Percentiles rank a stretch among this genome's conserved stretches.
phyloP scores from a whole-genome alignment of 2,888 invertebrate genomes.

The Acronicta aceris region DNA sequence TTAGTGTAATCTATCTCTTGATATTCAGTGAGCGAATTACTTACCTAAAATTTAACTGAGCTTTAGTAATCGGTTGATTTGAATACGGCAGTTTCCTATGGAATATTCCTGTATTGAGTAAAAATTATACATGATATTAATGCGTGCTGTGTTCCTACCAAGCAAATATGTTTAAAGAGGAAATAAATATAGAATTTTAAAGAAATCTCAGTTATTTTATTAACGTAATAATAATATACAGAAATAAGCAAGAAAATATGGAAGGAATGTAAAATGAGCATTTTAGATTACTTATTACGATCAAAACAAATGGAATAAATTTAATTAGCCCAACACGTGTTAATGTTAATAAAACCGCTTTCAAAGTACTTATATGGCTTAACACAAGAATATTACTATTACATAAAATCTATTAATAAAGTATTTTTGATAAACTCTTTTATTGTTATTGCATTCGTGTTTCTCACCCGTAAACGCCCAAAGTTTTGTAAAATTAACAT shows the following conservation, averaged over 20 bases:
- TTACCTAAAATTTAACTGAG: conserved; percentile 48
- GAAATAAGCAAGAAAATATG: conserved; percentile 22
- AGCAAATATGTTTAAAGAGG: conserved; percentile 3
- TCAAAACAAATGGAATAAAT: conserved; percentile 6
- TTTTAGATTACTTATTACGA: conserved; percentile 32
- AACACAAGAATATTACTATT: conserved; percentile 11
- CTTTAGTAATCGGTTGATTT: conserved; percentile 31
- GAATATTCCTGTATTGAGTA: not conserved
- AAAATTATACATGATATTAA: not conserved
- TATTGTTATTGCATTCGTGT: conserved; percentile 19
- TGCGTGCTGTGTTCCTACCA: conserved; percentile 8
- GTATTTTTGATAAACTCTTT: conserved; percentile 14
- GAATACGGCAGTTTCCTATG: conserved; percentile 30
- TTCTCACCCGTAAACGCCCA: conserved; percentile 27
- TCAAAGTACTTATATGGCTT: conserved; percentile 6
- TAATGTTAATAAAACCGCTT: conserved; percentile 8
- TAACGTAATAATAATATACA: conserved; percentile 18
- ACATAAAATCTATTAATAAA: conserved; percentile 38
- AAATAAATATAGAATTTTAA: conserved; percentile 31
- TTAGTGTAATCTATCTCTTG: conserved; percentile 21
- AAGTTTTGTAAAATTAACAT: conserved; percentile 24
- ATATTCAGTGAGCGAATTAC: conserved; percentile 43
- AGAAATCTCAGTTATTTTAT: conserved; percentile 23
- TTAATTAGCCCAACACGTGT: conserved; percentile 12
- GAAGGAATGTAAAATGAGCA: conserved; percentile 59